These are phyloP conservation scores for Pseudomyrmex flavicornis DNA, from an alignment of 1,140 invertebrate genomes.

Conservation along the genomic window DNA sequence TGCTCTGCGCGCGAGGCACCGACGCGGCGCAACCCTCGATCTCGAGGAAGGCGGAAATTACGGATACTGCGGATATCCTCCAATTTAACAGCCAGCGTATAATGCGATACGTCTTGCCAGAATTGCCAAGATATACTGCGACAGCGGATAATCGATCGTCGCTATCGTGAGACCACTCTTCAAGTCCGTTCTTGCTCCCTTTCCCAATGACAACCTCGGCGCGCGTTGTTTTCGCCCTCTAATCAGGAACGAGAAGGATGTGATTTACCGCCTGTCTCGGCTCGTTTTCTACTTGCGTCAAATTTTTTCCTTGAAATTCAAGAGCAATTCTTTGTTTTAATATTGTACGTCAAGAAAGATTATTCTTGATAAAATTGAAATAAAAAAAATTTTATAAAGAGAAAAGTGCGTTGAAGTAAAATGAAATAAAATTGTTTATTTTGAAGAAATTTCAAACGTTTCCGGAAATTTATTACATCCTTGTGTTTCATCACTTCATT, in stretches of 20 bases:
- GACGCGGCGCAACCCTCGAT: slow-evolving; percentile 1
- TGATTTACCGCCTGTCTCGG: not conserved
- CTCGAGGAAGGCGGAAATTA: slow-evolving; percentile 40
- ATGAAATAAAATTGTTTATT: too few relatives aligned
- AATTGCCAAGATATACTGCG: slow-evolving; percentile 42
- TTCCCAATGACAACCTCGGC: too few relatives aligned
- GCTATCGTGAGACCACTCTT: slow-evolving; percentile 5
- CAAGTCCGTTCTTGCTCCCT: not conserved
- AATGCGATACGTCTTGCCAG: slow-evolving; percentile 44
- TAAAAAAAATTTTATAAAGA: too few relatives aligned
- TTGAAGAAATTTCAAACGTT: not conserved
- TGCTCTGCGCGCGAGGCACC: not conserved
- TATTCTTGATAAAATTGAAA: too few relatives aligned
- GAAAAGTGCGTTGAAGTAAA: too few relatives aligned
- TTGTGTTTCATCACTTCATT: not conserved
- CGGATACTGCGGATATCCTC: slow-evolving; percentile 38
- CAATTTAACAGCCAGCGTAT: slow-evolving; percentile 55
- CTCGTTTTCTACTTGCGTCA: not conserved
- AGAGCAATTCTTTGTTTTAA: too few relatives aligned
- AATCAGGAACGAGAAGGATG: not conserved
- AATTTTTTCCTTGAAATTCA: too few relatives aligned
- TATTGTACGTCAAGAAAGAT: too few relatives aligned
- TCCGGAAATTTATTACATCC: not conserved
- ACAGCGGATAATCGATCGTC: slow-evolving; percentile 34
- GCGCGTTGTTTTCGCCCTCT: not conserved